phyloP scores from a whole-genome alignment of 2,113 vertebrate genomes.

The Delphinus delphis region DNA sequence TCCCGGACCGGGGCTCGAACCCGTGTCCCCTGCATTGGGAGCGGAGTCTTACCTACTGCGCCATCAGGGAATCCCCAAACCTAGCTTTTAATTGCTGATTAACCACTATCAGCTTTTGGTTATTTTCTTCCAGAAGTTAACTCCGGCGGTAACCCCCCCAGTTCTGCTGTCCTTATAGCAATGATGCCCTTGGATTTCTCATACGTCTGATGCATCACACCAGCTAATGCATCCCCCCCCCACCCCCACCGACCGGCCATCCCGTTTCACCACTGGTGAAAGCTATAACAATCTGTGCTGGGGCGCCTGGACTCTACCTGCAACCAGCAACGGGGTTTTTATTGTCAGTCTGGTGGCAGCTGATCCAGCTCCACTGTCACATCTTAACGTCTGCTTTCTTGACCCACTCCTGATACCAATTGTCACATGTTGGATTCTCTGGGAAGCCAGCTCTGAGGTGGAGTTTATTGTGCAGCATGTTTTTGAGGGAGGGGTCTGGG shows the following conservation, averaged over 20 bases:
- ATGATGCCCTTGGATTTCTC: background rate
- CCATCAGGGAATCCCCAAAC: too few relatives aligned
- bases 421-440: background rate
- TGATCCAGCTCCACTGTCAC: background rate
- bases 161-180: background rate
- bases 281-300: background rate
- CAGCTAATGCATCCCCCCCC: background rate
- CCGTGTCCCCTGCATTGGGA: too few relatives aligned
- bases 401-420: background rate
- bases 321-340: background rate
- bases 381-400: background rate
- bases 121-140: background rate
- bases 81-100: background rate
- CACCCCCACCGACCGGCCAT: fast-evolving
- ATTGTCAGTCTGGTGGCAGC: background rate
- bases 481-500: background rate
- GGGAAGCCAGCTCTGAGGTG: background rate
- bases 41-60: too few relatives aligned
- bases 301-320: background rate
- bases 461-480: background rate
- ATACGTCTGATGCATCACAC: too few relatives aligned
- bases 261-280: background rate
- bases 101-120: background rate
- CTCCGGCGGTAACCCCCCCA: background rate
- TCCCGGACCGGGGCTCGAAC: too few relatives aligned